Conservation (phyloP, 2,113 vertebrate genomes). For the Crotalus tigris region DNA sequence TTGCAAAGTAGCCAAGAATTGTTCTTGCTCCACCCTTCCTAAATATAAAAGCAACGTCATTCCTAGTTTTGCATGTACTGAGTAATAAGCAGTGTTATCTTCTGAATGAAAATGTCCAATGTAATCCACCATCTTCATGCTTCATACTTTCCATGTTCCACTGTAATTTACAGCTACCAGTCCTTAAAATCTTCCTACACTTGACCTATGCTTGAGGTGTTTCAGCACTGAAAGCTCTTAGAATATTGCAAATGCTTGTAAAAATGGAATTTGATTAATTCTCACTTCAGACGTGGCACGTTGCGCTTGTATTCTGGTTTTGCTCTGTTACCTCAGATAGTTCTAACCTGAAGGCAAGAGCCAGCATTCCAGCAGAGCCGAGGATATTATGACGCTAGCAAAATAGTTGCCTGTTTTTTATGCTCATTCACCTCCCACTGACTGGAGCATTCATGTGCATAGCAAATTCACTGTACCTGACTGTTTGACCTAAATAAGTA, state of each 20-base stretch:
- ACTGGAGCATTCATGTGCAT: conserved; percentile 12
- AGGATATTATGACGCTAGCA: not conserved
- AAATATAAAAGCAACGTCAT: not conserved
- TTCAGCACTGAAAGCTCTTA: not conserved
- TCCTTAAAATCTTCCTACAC: not conserved
- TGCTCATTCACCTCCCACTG: conserved; percentile 15
- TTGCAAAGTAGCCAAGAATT: not conserved
- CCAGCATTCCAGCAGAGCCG: not conserved
- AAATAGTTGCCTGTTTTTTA: conserved; percentile 9
- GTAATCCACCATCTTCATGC: not conserved
- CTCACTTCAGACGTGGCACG: not conserved
- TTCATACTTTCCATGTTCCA: not conserved
- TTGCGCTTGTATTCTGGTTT: not conserved
- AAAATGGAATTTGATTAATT: not conserved
- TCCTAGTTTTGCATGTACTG: not conserved
- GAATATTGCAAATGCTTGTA: not conserved
- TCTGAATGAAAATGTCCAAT: not conserved
- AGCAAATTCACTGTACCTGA: not conserved
- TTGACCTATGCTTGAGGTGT: not conserved
- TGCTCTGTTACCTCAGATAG: conserved; percentile 7
- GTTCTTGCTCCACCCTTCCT: not conserved
- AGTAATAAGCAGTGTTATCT: not conserved
- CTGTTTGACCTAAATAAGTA: not conserved
- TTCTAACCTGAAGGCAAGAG: not conserved
- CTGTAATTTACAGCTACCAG: not conserved